Evolutionary conservation across 2,888 invertebrate genomes (phyloP), one percentile per base, ranked within the genome.

Genomic region (Rhorus exstirpatorius): DNA sequence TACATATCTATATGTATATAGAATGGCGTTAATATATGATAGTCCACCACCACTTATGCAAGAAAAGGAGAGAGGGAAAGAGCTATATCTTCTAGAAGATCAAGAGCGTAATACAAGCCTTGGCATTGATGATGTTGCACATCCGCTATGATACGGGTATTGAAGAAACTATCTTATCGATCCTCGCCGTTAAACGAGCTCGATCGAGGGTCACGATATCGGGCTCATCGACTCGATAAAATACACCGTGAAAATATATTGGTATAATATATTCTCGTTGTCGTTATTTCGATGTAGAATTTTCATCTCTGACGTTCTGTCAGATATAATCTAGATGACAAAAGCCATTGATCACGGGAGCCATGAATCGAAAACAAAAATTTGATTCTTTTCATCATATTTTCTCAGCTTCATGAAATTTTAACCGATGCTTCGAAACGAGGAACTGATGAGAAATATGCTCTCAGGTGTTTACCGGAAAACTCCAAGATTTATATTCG

Each of bases 31-130:
- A 21, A 21, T 10, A 68, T 7, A 31, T 1, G 19, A 38, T 10
- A 70, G 41, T 51, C 26, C 55, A 14, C 7, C 8, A 67, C 46
- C 26, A 21, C 35, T 6, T 35, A 35, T 17, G 38, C 41, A 8
- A 31, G 31, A 31, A 31, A 68, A 53, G n/a, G 41, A 17, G 21
- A 24, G 26, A 74, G 41, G 38, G 31, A 46, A 44, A 44, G 53
- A 63, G 44, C 53, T 85, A 86, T 86, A 87, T 87, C 87, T 80
- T 19, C 19, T 8, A 68, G 46, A 87, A 87, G 86, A 88, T 87
- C 87, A 87, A 87, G 88, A 88, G 86, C 86, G 85, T 44, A 44
- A 63, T 41, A 51, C 83, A 85, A n/a, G 85, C 88, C 88, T 88
- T 88, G 88, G 84, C 86, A 86, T 86, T 86, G 78, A 87, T 86